Percentiles rank a stretch among this genome's conserved stretches.
Evolutionary conservation across 2,888 invertebrate species (phyloP).

Genomic region (Caenorhabditis japonica): DNA sequence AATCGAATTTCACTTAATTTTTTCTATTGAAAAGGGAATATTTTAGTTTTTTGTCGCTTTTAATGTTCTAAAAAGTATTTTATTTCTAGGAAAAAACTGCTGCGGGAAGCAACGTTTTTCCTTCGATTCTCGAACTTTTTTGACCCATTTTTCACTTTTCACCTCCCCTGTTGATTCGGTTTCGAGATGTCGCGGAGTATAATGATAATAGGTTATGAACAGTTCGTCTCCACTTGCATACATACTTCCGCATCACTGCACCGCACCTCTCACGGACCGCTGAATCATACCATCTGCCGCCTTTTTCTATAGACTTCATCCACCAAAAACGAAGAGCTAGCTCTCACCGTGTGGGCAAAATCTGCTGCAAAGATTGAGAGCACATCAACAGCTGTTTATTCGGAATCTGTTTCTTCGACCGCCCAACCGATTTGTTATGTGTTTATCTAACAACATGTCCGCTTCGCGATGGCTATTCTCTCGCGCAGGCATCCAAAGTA

Average conservation of each 20-base stretch:
- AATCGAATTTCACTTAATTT: too few relatives aligned
- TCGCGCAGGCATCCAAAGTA: slow-evolving; percentile 7
- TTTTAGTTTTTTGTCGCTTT: too few relatives aligned
- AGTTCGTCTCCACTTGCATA: slow-evolving; percentile 16
- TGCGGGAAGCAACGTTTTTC: too few relatives aligned
- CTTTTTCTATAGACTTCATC: too few relatives aligned
- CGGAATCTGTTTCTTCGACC: slow-evolving; percentile 5
- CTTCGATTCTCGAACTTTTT: too few relatives aligned
- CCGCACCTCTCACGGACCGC: slow-evolving; percentile 16
- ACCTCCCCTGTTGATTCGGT: too few relatives aligned
- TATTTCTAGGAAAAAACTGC: too few relatives aligned
- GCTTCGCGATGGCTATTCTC: slow-evolving; percentile 13
- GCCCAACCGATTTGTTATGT: slow-evolving; percentile 46
- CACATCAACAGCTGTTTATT: slow-evolving; percentile 46
- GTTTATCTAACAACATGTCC: slow-evolving; percentile 50
- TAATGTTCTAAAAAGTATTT: too few relatives aligned
- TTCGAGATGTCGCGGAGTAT: too few relatives aligned
- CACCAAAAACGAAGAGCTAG: slow-evolving; percentile 15
- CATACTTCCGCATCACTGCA: slow-evolving; percentile 16
- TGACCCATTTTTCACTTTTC: too few relatives aligned
- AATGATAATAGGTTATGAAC: slow-evolving; percentile 6
- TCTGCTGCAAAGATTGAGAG: slow-evolving; percentile 40
- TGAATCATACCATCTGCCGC: slow-evolving; percentile 26
- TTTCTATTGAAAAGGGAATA: too few relatives aligned
- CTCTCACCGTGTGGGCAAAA: slow-evolving; percentile 30